Evolutionary conservation across 2,888 invertebrate genomes (phyloP), one percentile per base, ranked within the genome.

Genomic region (Chaetogeoica ovagalla): DNA sequence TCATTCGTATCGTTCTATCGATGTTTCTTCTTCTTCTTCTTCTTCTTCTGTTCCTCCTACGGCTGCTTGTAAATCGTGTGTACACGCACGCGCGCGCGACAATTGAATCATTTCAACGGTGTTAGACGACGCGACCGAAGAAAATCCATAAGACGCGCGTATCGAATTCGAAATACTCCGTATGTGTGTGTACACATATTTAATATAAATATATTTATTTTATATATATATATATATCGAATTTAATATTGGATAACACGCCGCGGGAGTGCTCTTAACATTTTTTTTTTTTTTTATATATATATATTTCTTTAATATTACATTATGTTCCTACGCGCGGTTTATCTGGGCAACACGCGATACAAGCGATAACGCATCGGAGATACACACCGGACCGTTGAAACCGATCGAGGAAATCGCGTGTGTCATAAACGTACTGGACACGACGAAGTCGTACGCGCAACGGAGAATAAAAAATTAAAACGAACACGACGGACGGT

Each of bases 181-280:
- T n/a, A n/a, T n/a, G 30, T 30, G 21, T 19, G 30, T n/a, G n/a
- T 19, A 13, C 57, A 59, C 13, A 39, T 21, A 17, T 37, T 23
- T 23, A 55, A 71, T 57, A 62, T 19, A 15, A 23, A 48, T 13
- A 9, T n/a, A 48, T 62, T 52, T 52, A 21, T 15, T 19, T n/a
- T 43, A n/a, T n/a, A n/a, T n/a, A n/a, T n/a, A n/a, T n/a, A n/a
- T n/a, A n/a, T 37, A 43, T 43, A 43, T 9, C 39, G 15, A 60
- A 59, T 23, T 30, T 9, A 17, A 52, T 5, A 17, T 39, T 23
- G 43, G 21, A 62, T 30, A 30, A 21, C n/a, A 23, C 72, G 1
- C 72, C 62, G 30, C 72, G 62, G 72, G 72, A 52, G 72, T 73
- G 72, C 62, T 62, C n/a, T 73, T 73, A 62, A 62, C 62, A 23